Evolutionary conservation across 1,140 invertebrate genomes (phyloP).

Genomic region (Bombus superbus): DNA sequence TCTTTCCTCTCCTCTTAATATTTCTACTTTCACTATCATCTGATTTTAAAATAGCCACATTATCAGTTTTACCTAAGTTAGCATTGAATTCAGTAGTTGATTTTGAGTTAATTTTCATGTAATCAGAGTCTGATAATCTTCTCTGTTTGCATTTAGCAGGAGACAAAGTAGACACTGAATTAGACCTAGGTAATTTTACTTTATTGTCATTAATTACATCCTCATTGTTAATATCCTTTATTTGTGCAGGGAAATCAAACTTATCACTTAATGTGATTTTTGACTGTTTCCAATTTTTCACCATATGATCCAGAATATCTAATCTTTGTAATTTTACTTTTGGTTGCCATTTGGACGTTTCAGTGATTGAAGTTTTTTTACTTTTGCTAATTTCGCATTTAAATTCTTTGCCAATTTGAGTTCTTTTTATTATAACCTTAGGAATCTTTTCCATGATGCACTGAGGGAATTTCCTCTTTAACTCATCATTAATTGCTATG

Average conservation of each 20-base stretch:
- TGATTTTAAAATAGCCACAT: background rate
- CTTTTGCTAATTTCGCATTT: conserved; percentile 80
- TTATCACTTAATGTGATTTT: conserved; percentile 54
- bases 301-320: conserved; percentile 77
- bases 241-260: conserved; percentile 2
- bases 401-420: conserved; percentile 78
- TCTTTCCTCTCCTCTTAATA: background rate
- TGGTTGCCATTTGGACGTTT: conserved; percentile 75
- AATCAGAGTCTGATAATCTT: conserved; percentile 66
- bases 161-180: conserved; percentile 64
- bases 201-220: background rate
- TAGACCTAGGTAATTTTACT: conserved; percentile 65
- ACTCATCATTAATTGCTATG: conserved; percentile 31
- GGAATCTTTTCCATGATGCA: conserved; percentile 75
- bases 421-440: conserved; percentile 81
- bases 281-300: conserved; percentile 74
- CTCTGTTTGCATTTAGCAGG: conserved; percentile 67
- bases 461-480: conserved; percentile 52
- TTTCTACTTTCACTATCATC: background rate
- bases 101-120: conserved; percentile 29
- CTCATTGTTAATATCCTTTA: conserved; percentile 42
- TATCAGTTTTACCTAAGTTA: background rate
- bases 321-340: conserved; percentile 78
- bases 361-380: conserved; percentile 67
- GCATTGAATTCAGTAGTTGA: background rate